A percentile compares a stretch with the other conserved stretches of the same genome.
These are phyloP conservation scores for Drosophila subquinaria DNA, from an alignment of 2,888 invertebrate genomes.

Conservation along the genomic window DNA sequence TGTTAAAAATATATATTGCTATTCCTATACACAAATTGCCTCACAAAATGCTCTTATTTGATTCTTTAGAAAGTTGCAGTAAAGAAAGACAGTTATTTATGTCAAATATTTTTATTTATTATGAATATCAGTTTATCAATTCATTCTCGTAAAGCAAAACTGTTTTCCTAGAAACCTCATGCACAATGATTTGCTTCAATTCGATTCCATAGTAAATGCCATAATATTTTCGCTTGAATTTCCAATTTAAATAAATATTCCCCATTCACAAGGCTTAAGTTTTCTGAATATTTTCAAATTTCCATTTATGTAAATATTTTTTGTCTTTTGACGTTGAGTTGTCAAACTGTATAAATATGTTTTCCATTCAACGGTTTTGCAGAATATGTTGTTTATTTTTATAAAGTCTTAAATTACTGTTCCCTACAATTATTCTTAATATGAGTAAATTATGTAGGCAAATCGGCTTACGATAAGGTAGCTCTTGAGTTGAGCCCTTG, in stretches of 20 bases:
- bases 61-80: not conserved
- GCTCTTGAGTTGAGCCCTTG: not conserved
- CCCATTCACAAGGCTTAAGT: too few relatives aligned
- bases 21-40: too few relatives aligned
- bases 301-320: too few relatives aligned
- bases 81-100: not conserved
- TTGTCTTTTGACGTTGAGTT: too few relatives aligned
- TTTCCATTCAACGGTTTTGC: too few relatives aligned
- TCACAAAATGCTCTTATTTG: not conserved
- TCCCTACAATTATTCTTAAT: not conserved
- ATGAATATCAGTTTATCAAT: not conserved
- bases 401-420: too few relatives aligned
- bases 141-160: not conserved
- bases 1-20: too few relatives aligned
- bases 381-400: too few relatives aligned
- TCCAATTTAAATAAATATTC: not conserved
- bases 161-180: not conserved
- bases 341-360: too few relatives aligned
- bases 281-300: too few relatives aligned
- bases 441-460: not conserved
- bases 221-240: not conserved
- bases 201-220: too few relatives aligned
- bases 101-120: not conserved
- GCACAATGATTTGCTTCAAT: not conserved
- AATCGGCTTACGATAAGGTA: not conserved